Evolutionary conservation across 1,140 invertebrate species (phyloP), one percentile per base, ranked within the genome.

Genomic region (Lepidurus arcticus): DNA sequence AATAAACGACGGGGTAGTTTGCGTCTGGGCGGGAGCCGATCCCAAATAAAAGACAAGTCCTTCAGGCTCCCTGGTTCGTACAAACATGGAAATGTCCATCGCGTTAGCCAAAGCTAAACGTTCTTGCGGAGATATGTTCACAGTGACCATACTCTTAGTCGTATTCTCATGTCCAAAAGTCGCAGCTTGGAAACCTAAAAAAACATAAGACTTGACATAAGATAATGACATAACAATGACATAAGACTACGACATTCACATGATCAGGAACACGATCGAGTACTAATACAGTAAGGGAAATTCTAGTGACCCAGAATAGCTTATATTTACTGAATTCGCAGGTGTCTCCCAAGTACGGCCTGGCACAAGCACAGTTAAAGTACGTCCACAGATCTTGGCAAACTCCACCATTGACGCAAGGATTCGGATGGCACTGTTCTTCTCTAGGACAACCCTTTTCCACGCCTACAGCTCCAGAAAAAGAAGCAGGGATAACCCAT

Each of bases 11-110:
- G 78, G 80, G 13, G 76, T 53, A 13, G 44, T 73, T 73, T 24
- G 21, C 44, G 78, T 78, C 42, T 73, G 45, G 44, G 26, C 65
- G 16, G 78, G 78, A 6, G 47, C 76, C 7, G 83, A 81, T 16
- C 95, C 95, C 42, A 98, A 84, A 85, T 96, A 96, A 84, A 97
- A 95, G 74, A 98, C 92, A 80, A 94, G 90, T 1, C 95, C 95
- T 5, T 89, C 87, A 5, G 89, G 86, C 84, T 96, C 90, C 73
- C 94, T 87, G 0, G 96, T 98, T 44, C 93, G 87, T 73, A 97
- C 90, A 84, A 98, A 95, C 91, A 98, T 95, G 2, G 94, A 96
- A 65, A 98, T 92, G 83, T 97, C 93, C 42, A 96, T 89, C 73
- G 93, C 91, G 43, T 89, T 90, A 77, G 91, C 88, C 47, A 96